Base-by-base conservation (phyloP, 2,797 vertebrate genomes). In the Lepilemur ruficaudatus region DNA sequence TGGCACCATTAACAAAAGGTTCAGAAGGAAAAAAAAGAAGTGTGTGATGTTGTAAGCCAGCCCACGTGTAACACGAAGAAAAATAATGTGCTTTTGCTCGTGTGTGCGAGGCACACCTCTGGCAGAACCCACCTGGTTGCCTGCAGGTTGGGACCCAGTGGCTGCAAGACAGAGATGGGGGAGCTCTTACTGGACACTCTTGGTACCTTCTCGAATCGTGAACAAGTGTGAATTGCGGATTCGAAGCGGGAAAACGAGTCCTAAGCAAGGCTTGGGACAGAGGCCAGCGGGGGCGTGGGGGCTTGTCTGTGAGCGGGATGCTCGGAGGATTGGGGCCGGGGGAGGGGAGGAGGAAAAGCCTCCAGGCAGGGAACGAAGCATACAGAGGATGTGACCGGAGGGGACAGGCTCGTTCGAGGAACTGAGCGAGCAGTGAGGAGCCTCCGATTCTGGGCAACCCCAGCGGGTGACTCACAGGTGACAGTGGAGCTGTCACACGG, bases 401-500 rank as follows among this genome's bases (percentile, higher is more conserved):
- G 67, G 32, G 20, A 22, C 4, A 7, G 35, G 72, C 28, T 32
- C 7, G 14, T 55, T 78, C 12, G 6, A 11, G 55, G 79, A 38
- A 38, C 52, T 57, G 69, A n/a, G 35, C 2, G 15, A 65, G 32
- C 15, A 1, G 13, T 5, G 28, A 17, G 63, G 5, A n/a, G n/a
- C n/a, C 63, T 67, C 32, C 7, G 65, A 10, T 18, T n/a, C 65
- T 35, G 65, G 63, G 61, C 14, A 14, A 25, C 30, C 30, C 5
- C 5, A 1, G 20, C 52, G 28, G 78, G 52, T 80, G 35, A 41
- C 7, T 57, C 52, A 17, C 50, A 52, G 50, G 50, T 5, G 78
- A 30, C 41, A 15, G 23, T 0, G 0, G 30, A 50, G 17, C 50
- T 25, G 6, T 1, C 25, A 1, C 1, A 0, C 2, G 69, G 18